A percentile compares a stretch with the other conserved stretches of the same genome.
These are phyloP conservation scores for Paramacrobiotus metropolitanus DNA, from an alignment of 1,140 invertebrate genomes.

Conservation along the genomic window DNA sequence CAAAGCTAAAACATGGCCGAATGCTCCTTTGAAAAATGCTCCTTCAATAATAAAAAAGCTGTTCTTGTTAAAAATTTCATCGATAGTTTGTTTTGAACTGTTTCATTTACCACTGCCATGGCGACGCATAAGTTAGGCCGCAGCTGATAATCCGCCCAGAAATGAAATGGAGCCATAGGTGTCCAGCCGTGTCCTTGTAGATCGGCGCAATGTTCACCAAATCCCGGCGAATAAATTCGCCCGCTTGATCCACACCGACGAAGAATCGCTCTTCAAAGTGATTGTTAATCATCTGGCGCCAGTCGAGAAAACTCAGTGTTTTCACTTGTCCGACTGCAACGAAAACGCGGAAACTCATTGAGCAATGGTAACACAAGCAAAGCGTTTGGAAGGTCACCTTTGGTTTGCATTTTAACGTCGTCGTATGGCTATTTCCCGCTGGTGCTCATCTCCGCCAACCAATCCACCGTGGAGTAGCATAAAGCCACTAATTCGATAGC, in stretches of 20 bases:
- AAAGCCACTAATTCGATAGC: constrained; percentile 81
- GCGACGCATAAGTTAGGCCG: constrained; percentile 78
- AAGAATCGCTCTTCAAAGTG: constrained; percentile 78
- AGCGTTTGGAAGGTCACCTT: not conserved
- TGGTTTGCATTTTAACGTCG: constrained; percentile 35
- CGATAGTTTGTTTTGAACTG: no score
- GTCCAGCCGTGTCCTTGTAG: constrained; percentile 70
- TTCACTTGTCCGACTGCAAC: not conserved
- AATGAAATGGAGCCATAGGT: no score
- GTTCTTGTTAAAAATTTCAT: no score
- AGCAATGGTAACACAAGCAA: not conserved
- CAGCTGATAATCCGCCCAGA: constrained; percentile 81
- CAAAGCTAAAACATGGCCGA: constrained; percentile 1
- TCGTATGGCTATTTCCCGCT: constrained; percentile 46
- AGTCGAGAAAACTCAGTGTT: constrained; percentile 49
- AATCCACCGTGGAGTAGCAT: constrained; percentile 43
- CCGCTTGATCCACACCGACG: constrained; percentile 31
- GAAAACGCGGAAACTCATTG: not conserved
- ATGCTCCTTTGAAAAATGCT: no score
- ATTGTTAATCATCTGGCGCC: constrained; percentile 52
- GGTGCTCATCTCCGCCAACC: constrained; percentile 40
- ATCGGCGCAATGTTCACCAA: constrained; percentile 68
- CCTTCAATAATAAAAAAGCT: no score
- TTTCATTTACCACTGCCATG: constrained; percentile 54
- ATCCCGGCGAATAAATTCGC: constrained; percentile 27